Conservation (phyloP, 2,113 vertebrate species). For the Potamarius usumacintae region DNA sequence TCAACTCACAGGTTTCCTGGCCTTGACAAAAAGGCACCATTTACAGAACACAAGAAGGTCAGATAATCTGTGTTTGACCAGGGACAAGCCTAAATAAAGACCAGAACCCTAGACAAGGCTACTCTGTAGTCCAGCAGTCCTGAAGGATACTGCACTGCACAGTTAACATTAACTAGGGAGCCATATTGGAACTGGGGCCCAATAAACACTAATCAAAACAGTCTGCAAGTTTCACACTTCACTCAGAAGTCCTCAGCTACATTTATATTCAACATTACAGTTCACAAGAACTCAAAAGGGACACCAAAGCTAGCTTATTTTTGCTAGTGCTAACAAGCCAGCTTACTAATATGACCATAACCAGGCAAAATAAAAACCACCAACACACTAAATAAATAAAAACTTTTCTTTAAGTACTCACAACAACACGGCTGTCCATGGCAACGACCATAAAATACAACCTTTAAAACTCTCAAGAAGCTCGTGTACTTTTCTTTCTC, state of each 20-base stretch:
- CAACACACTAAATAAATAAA: too few relatives aligned
- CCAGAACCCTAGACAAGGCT: background rate
- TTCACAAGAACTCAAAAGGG: background rate
- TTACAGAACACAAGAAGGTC: background rate
- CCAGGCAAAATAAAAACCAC: background rate
- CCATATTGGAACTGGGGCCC: background rate
- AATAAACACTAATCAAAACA: background rate
- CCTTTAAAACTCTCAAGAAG: background rate
- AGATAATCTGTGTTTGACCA: background rate
- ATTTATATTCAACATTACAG: background rate
- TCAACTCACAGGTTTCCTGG: background rate
- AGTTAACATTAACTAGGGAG: background rate
- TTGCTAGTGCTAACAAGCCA: background rate
- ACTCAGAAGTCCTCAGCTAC: background rate
- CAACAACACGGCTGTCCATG: conserved; percentile 54
- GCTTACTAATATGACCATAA: background rate
- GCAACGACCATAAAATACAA: background rate
- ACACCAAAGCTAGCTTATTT: background rate
- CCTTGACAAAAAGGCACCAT: background rate
- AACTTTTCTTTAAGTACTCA: conserved; percentile 42
- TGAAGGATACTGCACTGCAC: background rate
- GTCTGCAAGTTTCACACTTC: background rate
- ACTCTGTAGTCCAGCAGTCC: background rate
- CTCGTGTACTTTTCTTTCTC: too few relatives aligned
- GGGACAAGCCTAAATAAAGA: background rate